Conservation (phyloP, 2,888 invertebrate genomes). For the Tyria jacobaeae region DNA sequence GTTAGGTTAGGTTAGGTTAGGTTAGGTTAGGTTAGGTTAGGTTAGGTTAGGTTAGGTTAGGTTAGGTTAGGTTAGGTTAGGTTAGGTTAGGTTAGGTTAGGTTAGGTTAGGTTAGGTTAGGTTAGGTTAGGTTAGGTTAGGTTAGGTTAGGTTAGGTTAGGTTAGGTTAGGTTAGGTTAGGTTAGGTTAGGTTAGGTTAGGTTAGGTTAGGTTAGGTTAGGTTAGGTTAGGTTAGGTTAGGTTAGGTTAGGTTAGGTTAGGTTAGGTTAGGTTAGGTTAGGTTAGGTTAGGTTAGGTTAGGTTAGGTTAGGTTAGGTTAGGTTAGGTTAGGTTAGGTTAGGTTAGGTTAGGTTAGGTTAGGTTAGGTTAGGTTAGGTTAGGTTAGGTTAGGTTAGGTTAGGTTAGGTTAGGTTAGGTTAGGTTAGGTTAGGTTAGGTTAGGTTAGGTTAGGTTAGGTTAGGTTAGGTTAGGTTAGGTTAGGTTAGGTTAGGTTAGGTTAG, state of each 20-base stretch:
- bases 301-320: conserved; percentile 39
- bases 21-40: conserved; percentile 36
- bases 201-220: conserved; percentile 26
- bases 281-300: conserved; percentile 38
- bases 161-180: conserved; percentile 29
- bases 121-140: conserved; percentile 31
- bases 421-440: conserved; percentile 24
- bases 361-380: conserved; percentile 28
- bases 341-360: conserved; percentile 32
- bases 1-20: conserved; percentile 35
- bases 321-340: conserved; percentile 36
- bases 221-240: conserved; percentile 22
- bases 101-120: conserved; percentile 24
- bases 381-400: conserved; percentile 36
- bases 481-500: conserved; percentile 38
- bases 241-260: conserved; percentile 33
- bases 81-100: conserved; percentile 26
- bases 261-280: conserved; percentile 32
- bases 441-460: conserved; percentile 24
- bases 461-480: conserved; percentile 27
- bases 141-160: conserved; percentile 36
- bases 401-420: conserved; percentile 41
- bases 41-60: conserved; percentile 21
- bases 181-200: conserved; percentile 18
- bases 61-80: conserved; percentile 20